phyloP scores from a whole-genome alignment of 2,888 invertebrate genomes.

The Blastobasis lacticolella region DNA sequence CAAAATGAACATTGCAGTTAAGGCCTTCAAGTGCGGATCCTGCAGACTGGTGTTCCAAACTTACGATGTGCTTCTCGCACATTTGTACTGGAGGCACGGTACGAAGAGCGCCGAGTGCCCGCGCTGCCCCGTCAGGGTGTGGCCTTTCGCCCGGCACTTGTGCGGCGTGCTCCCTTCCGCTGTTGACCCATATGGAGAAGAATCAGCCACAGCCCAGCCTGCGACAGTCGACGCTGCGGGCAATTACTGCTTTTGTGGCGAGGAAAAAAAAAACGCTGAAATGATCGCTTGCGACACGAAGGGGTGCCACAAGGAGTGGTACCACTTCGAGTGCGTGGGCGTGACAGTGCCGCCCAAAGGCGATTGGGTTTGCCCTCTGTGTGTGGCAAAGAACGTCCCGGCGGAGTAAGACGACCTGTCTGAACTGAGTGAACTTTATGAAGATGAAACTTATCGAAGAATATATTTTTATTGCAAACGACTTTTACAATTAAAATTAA shows the following conservation, averaged over 20 bases:
- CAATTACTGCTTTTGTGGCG: slow-evolving; percentile 43
- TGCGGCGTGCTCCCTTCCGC: slow-evolving; percentile 44
- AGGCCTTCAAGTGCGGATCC: too few species aligned
- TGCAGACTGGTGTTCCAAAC: slow-evolving; percentile 10
- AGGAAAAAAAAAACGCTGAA: slow-evolving; percentile 28
- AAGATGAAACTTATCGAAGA: too few species aligned
- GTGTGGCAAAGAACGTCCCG: slow-evolving; percentile 10
- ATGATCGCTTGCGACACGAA: slow-evolving; percentile 55
- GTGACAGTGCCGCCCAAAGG: slow-evolving; percentile 39
- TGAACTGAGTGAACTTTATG: too few species aligned
- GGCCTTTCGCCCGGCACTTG: slow-evolving; percentile 42
- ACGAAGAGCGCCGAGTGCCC: slow-evolving; percentile 44
- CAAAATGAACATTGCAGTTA: too few species aligned
- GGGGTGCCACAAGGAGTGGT: slow-evolving; percentile 41
- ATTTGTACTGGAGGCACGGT: slow-evolving; percentile 54
- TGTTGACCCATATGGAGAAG: too few species aligned
- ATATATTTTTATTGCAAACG: too few species aligned
- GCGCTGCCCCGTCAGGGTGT: slow-evolving; percentile 35
- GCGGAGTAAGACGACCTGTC: too few species aligned
- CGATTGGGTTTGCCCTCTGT: slow-evolving; percentile 46
- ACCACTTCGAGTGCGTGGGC: slow-evolving; percentile 48
- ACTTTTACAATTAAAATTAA: too few species aligned
- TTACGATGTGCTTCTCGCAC: slow-evolving; percentile 44
- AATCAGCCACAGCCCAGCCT: slow-evolving; percentile 19
- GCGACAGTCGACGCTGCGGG: slow-evolving; percentile 20